Base-by-base conservation (phyloP, 2,888 invertebrate species). In the Microctonus hyperodae region DNA sequence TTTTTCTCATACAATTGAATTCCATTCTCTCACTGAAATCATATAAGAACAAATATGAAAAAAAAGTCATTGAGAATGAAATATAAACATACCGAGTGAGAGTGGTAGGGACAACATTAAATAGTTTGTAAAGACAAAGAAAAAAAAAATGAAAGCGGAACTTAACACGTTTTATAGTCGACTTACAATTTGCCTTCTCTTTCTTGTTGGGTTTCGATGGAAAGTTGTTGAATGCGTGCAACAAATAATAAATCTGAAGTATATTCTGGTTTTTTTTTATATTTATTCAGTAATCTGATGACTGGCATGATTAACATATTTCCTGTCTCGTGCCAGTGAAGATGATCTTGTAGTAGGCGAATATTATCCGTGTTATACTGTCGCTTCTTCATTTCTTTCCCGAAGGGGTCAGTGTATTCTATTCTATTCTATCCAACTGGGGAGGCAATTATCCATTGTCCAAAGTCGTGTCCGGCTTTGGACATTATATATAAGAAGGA, bases 171-270 rank as follows among this genome's bases (percentile, higher is more conserved):
- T 25, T 20, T 16, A 16, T 25, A 23, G 10, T 3, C 10, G 25
- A 51, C 13, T 2, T 23, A 25, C 25, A 23, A 10, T 23, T 51
- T n/a, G 51, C 51, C 51, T 51, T 51, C 51, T 23, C n/a, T 23
- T 25, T 22, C 23, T 13, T 23, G 23, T 16, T 44, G 44, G 20
- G 16, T n/a, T 16, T n/a, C 16, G 20, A 44, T 16, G 16, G 51
- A 51, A 51, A 51, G 51, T 22, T 10, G 51, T 23, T 51, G 23
- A 25, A 51, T 51, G 51, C 51, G 51, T 51, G 11, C 23, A 51
- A 25, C 51, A 10, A 23, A 50, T 50, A 25, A 25, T 51, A 51
- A 51, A 28, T 28, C n/a, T 13, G n/a, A 22, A 13, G 10, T 51
- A 13, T 22, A 13, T 25, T 4, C 9, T 16, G 44, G 7, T 44